Evolutionary conservation across 1,140 invertebrate species (phyloP), one percentile per base, ranked within the genome.

Genomic region (Temnothorax longispinosus): DNA sequence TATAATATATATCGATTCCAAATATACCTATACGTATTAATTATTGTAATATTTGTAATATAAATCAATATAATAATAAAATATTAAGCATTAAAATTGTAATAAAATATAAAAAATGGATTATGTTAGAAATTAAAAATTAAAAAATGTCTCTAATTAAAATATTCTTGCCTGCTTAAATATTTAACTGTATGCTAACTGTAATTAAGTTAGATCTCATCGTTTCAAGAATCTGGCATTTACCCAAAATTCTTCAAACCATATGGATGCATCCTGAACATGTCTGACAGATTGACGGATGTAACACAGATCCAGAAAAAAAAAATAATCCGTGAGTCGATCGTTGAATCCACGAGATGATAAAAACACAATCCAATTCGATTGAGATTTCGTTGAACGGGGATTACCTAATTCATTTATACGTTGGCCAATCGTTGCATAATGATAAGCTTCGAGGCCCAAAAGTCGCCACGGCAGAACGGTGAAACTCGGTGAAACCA

Each of bases 401-500:
- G 50, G 54, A 89, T 92, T 91, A 80, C 89, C 32, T 71, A 87
- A 92, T 92, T 47, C 62, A 38, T 74, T 88, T 58, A 89, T 87
- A 50, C 62, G 32, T 92, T 91, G 64, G 65, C 74, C 74, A 92
- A 92, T 89, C 64, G 75, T 92, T 92, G 88, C 91, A 91, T 92
- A 92, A 92, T 87, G 87, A 92, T 91, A 92, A 92, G 77, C 56
- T 81, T 72, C 77, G 85, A 81, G 80, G 85, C 65, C 84, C 76
- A 90, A 91, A 91, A 90, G 69, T 71, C 47, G 74, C 56, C 60
- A 52, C 18, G 44, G 80, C 75, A 71, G 76, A 67, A 74, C 89
- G 77, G 89, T 89, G 90, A 92, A 92, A 91, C 90, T 90, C 60
- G 87, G 88, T 90, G 91, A 92, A 92, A 92, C 78, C 87, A 62